phyloP scores from a whole-genome alignment of 2,113 vertebrate species.

The Cranoglanis bouderius region DNA sequence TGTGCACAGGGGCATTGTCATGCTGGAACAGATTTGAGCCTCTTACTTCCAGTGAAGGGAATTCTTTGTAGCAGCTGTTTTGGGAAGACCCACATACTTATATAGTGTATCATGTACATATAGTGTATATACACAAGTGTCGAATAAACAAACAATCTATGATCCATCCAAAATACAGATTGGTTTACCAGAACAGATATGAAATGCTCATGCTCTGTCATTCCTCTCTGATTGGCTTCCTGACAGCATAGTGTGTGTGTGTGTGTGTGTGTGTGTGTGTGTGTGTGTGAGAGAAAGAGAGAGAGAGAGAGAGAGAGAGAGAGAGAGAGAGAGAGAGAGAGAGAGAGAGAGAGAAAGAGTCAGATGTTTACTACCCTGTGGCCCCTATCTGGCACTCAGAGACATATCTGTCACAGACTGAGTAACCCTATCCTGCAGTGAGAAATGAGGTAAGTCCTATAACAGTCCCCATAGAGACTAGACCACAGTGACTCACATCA shows the following conservation, averaged over 20 bases:
- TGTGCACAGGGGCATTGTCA: not conserved
- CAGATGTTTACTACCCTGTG: constrained; percentile 60
- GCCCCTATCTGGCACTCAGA: constrained; percentile 55
- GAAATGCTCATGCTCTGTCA: not conserved
- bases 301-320: too few relatives aligned
- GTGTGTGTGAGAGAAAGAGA: too few relatives aligned
- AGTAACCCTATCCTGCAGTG: constrained; percentile 56
- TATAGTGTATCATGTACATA: not conserved
- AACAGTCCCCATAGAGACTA: constrained; percentile 10
- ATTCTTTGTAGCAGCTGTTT: not conserved
- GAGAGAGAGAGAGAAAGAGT: constrained; percentile 50
- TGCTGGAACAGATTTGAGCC: not conserved
- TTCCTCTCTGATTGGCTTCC: not conserved
- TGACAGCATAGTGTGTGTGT: not conserved
- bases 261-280: not conserved
- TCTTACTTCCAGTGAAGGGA: not conserved
- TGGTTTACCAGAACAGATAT: constrained; percentile 13
- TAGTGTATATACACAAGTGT: not conserved
- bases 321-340: too few relatives aligned
- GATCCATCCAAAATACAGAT: not conserved
- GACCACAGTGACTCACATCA: constrained; percentile 25
- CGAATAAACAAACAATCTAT: not conserved
- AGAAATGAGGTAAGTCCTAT: constrained; percentile 36
- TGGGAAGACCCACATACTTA: not conserved
- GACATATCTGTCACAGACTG: constrained; percentile 54